A percentile compares a stretch with the other conserved stretches of the same genome.
Conservation (phyloP, 2,888 invertebrate species). For the Metellina segmentata region DNA sequence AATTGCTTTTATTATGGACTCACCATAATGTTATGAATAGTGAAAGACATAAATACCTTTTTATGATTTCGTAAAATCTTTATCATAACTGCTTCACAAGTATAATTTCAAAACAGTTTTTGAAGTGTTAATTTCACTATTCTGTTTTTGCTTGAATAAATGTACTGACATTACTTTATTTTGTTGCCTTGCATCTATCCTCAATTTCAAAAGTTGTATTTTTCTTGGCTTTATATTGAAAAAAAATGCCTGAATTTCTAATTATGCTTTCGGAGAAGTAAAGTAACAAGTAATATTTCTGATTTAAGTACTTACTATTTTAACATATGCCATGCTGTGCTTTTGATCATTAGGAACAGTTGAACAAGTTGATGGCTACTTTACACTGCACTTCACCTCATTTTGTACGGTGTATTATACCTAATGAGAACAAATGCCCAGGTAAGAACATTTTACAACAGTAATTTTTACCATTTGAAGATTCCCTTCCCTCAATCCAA, state of each 20-base stretch:
- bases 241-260: slow-evolving; percentile 28
- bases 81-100: background rate
- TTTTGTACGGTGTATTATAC: slow-evolving; percentile 99
- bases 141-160: background rate
- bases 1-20: background rate
- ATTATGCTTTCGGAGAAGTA: slow-evolving; percentile 14
- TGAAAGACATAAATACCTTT: background rate
- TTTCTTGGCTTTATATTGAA: slow-evolving; percentile 3
- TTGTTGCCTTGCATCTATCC: background rate
- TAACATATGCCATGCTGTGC: slow-evolving; percentile 72
- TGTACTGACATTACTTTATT: no score
- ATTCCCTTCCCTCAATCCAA: background rate
- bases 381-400: slow-evolving; percentile 98
- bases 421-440: slow-evolving; percentile 86
- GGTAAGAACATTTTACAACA: slow-evolving; percentile 71
- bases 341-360: slow-evolving; percentile 87
- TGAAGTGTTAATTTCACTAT: background rate
- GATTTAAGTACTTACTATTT: slow-evolving; percentile 5
- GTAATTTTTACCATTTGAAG: background rate
- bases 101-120: background rate
- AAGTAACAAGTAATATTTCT: slow-evolving; percentile 22
- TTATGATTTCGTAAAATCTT: background rate
- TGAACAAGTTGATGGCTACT: slow-evolving; percentile 99
- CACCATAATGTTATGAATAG: background rate
- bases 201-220: background rate